Percentiles rank a stretch among this genome's conserved stretches.
Evolutionary conservation across 2,797 vertebrate species (phyloP).

Genomic region (Cephalopachus bancanus): DNA sequence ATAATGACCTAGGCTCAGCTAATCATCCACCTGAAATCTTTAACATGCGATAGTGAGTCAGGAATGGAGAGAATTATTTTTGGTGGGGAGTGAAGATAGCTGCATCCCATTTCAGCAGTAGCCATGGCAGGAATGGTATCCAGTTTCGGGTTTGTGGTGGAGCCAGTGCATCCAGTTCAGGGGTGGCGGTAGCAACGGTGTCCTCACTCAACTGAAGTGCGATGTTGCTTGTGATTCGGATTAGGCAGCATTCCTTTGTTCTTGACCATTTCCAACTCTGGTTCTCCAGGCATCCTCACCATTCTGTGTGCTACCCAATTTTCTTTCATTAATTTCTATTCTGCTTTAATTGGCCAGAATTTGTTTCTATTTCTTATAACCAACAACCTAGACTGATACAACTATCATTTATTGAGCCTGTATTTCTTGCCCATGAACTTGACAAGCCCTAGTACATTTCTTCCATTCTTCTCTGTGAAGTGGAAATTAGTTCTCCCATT

Average conservation of each 20-base stretch:
- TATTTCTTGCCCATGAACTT: background rate
- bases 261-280: background rate
- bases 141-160: background rate
- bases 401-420: background rate
- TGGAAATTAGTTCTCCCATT: conserved; percentile 12
- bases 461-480: conserved; percentile 10
- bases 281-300: background rate
- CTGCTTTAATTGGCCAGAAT: background rate
- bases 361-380: conserved; percentile 10
- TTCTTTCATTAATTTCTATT: background rate
- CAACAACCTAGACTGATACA: background rate
- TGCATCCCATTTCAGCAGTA: background rate
- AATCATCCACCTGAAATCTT: background rate
- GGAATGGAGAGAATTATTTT: background rate
- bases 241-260: background rate
- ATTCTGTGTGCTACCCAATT: background rate
- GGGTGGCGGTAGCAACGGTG: background rate
- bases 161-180: background rate
- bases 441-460: background rate
- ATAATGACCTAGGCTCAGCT: background rate
- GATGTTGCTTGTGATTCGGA: background rate
- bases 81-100: background rate
- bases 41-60: background rate
- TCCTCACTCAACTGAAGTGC: background rate
- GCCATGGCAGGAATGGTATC: background rate